Evolutionary conservation across 1,140 invertebrate species (phyloP).

Genomic region (Drosophila eugracilis): DNA sequence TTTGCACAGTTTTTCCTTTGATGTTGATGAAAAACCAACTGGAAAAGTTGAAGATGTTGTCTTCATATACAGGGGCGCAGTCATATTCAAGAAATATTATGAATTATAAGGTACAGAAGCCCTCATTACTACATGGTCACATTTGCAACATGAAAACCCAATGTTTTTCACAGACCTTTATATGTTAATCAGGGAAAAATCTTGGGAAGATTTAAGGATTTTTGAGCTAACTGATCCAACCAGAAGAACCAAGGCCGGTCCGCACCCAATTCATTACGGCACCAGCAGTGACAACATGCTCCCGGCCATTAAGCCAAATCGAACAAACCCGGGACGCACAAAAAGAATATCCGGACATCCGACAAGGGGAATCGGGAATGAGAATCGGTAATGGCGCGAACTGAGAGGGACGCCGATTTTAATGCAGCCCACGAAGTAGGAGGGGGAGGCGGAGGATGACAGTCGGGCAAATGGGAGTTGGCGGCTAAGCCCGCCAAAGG

Average conservation of each 20-base stretch:
- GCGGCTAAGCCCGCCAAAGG: conserved; percentile 43
- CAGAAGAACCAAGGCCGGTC: conserved; percentile 3
- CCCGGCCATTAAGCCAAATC: conserved; percentile 37
- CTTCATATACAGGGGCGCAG: no score
- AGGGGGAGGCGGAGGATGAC: conserved; percentile 57
- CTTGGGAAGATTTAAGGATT: conserved; percentile 29
- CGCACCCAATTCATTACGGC: conserved; percentile 38
- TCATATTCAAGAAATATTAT: no score
- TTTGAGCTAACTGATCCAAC: conserved; percentile 8
- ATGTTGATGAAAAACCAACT: no score
- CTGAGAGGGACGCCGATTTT: conserved; percentile 49
- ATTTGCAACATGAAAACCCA: background rate
- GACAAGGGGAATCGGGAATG: conserved; percentile 27
- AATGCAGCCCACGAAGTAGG: conserved; percentile 50
- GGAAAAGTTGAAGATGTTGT: no score
- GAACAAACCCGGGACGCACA: conserved; percentile 9
- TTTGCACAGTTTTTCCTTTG: no score
- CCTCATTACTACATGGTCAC: no score
- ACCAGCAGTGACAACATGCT: conserved; percentile 38
- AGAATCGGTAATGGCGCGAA: conserved; percentile 35
- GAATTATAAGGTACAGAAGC: no score
- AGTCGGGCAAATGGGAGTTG: conserved; percentile 58
- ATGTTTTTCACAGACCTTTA: background rate
- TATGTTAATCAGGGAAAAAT: conserved; percentile 17
- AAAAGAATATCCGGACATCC: conserved; percentile 1